These are phyloP conservation scores for Shinisaurus crocodilurus DNA, from an alignment of 2,113 vertebrate genomes.

Conservation along the genomic window DNA sequence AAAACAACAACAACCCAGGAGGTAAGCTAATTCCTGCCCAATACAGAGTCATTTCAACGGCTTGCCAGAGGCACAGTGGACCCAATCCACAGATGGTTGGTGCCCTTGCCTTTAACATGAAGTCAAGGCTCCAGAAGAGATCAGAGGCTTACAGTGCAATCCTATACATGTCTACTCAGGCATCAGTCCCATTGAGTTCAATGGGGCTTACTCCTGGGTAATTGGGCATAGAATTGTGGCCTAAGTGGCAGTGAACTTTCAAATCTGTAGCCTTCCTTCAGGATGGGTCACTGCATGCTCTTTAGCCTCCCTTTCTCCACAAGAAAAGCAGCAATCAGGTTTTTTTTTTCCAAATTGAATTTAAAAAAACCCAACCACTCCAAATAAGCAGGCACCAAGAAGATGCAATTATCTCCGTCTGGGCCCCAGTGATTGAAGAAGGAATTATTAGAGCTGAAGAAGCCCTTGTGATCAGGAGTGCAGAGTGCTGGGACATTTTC, in stretches of 20 bases:
- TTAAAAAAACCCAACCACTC: not conserved
- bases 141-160: not conserved
- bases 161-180: not conserved
- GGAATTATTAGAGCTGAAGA: not conserved
- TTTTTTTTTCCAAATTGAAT: not conserved
- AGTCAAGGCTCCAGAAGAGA: not conserved
- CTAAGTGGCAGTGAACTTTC: not conserved
- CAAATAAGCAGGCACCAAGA: not conserved
- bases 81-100: not conserved
- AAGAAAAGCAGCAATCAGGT: not conserved
- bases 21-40: conserved; percentile 9
- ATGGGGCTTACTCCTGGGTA: too few relatives aligned
- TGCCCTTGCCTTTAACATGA: not conserved
- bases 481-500: not conserved
- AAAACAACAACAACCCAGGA: rapidly evolving
- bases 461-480: not conserved
- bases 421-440: not conserved
- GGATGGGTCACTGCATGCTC: not conserved
- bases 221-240: too few relatives aligned
- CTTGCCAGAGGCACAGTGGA: not conserved
- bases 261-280: rapidly evolving
- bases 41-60: not conserved
- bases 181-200: not conserved
- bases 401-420: not conserved
- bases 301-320: not conserved